These are phyloP conservation scores for Cheilosia grossa DNA, from an alignment of 2,888 invertebrate genomes.

Conservation along the genomic window DNA sequence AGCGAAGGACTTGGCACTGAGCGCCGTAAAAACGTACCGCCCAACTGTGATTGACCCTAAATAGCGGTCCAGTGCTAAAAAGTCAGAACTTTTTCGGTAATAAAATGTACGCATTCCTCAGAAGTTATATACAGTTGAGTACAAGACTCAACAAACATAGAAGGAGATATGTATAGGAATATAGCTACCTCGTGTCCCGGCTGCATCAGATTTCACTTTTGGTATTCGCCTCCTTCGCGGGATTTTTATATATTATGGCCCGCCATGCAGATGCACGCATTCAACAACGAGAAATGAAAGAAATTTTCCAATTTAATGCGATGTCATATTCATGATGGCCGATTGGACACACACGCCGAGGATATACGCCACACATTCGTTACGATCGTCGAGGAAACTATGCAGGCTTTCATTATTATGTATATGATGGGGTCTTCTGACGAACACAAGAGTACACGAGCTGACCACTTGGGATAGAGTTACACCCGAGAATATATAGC, in stretches of 20 bases:
- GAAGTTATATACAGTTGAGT: conserved; percentile 14
- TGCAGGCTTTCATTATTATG: conserved; percentile 36
- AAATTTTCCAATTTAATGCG: conserved; percentile 64
- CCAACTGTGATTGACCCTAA: neutral
- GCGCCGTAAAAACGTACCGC: neutral
- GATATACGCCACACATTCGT: neutral
- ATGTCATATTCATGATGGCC: conserved; percentile 68
- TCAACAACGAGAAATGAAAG: conserved; percentile 25
- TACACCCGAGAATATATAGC: conserved; percentile 49
- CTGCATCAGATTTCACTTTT: conserved; percentile 72
- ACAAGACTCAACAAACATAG: conserved; percentile 10
- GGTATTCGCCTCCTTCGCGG: neutral
- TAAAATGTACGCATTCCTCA: conserved; percentile 26
- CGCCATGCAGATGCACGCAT: neutral
- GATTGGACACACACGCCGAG: conserved; percentile 48
- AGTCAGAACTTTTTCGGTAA: conserved; percentile 43
- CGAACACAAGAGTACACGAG: conserved; percentile 10
- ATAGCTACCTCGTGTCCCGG: neutral
- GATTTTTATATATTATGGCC: neutral
- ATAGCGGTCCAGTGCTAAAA: conserved; percentile 42
- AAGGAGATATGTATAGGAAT: neutral
- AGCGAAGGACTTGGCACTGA: too few species aligned
- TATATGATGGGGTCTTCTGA: conserved; percentile 10
- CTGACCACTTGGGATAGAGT: conserved; percentile 66
- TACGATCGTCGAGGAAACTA: conserved; percentile 43